phyloP scores from a whole-genome alignment of 37 sponge, comb jelly and placozoan genomes.

The Haliclona indistincta region DNA sequence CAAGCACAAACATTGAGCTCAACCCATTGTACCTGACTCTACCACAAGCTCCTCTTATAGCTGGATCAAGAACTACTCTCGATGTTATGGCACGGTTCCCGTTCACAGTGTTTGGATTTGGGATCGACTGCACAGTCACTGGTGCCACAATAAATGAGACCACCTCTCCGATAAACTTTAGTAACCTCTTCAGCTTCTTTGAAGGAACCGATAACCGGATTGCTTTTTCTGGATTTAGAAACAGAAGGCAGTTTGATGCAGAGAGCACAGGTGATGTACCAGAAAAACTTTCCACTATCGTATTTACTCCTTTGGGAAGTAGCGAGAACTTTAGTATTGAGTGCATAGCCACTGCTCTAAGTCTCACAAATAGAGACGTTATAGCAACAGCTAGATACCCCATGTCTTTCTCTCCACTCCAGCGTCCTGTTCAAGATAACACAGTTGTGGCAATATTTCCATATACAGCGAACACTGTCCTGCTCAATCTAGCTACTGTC shows the following conservation, averaged over 20 bases:
- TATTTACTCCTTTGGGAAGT: too few relatives aligned
- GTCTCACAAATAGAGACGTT: not conserved
- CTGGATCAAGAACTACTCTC: not conserved
- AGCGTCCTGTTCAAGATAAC: not conserved
- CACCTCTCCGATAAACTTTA: not conserved
- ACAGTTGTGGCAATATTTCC: constrained; percentile 23
- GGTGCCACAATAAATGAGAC: not conserved
- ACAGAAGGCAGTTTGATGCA: constrained; percentile 13
- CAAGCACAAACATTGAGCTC: not conserved
- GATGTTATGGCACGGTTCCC: not conserved
- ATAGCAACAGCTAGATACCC: too few relatives aligned
- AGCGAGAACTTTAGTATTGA: not conserved
- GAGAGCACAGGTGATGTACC: not conserved
- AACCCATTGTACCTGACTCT: not conserved
- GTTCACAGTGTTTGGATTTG: constrained; percentile 2
- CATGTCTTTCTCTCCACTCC: too few relatives aligned
- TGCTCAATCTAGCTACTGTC: constrained; percentile 30
- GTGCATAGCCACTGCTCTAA: not conserved
- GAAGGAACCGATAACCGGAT: not conserved
- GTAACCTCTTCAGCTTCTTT: not conserved
- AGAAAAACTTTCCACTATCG: not conserved
- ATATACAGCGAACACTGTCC: constrained; percentile 24
- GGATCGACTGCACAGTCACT: not conserved
- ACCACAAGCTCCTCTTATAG: not conserved
- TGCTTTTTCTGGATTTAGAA: not conserved